phyloP scores from a whole-genome alignment of 2,888 invertebrate genomes.

The Prosopocoilus inquinatus region DNA sequence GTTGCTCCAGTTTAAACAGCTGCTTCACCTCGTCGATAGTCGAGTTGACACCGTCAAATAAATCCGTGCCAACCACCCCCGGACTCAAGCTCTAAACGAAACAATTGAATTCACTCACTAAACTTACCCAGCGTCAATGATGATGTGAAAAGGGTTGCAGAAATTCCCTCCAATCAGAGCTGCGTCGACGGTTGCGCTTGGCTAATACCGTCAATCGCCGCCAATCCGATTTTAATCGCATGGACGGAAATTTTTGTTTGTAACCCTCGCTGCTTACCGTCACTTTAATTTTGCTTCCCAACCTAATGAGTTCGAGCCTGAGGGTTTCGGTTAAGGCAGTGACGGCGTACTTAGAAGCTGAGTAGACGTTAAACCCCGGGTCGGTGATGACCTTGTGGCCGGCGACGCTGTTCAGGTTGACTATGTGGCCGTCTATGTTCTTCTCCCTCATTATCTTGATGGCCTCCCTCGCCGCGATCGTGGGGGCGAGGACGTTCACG shows the following conservation, averaged over 20 bases:
- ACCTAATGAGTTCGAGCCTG: neutral
- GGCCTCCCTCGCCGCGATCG: conserved; percentile 4
- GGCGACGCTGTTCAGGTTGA: conserved; percentile 12
- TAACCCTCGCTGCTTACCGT: neutral
- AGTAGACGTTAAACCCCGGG: neutral
- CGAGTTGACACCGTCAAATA: neutral
- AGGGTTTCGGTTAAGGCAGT: neutral
- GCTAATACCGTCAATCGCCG: no score
- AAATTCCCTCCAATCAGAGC: no score
- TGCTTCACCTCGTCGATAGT: neutral
- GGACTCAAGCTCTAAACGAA: neutral
- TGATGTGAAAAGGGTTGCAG: no score
- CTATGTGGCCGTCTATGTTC: conserved; percentile 9
- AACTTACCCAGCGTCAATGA: neutral
- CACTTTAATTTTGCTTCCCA: conserved; percentile 1
- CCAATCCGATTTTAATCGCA: no score
- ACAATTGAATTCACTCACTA: neutral
- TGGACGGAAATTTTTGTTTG: no score
- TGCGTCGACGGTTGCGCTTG: no score
- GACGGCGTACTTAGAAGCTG: neutral
- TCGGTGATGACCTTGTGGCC: conserved; percentile 7
- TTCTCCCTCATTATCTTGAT: conserved; percentile 10
- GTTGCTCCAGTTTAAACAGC: neutral
- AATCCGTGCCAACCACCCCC: conserved; percentile 3
- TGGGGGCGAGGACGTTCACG: conserved; percentile 5